phyloP scores from a whole-genome alignment of 2,797 vertebrate species.

The Alectoris magna region DNA sequence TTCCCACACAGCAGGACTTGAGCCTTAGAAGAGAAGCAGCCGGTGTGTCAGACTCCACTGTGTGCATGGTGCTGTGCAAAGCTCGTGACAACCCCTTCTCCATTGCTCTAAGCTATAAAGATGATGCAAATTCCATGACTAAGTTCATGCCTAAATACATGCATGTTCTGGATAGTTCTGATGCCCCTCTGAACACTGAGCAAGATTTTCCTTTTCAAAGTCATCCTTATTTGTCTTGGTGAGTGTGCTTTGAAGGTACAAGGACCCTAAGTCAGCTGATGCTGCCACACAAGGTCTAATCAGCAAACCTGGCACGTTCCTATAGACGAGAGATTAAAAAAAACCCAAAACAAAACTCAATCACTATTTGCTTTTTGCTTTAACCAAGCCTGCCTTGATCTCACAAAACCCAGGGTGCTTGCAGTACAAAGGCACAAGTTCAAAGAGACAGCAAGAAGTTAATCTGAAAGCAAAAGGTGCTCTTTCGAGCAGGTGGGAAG shows the following conservation, averaged over 20 bases:
- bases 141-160: neutral
- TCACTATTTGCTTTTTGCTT: constrained; percentile 38
- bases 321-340: constrained; percentile 3
- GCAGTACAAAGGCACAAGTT: constrained; percentile 46
- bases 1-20: neutral
- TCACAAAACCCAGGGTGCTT: constrained; percentile 34
- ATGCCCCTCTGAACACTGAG: neutral
- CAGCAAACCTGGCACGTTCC: constrained; percentile 8
- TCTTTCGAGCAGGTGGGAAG: constrained; percentile 34
- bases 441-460: constrained; percentile 64
- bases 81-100: neutral
- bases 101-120: neutral
- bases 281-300: constrained; percentile 13
- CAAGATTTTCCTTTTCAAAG: constrained; percentile 1
- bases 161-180: neutral
- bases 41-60: neutral
- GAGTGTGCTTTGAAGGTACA: neutral
- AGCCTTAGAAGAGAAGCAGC: neutral
- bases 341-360: neutral
- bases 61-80: neutral
- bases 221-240: neutral
- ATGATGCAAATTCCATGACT: neutral
- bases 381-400: constrained; percentile 39
- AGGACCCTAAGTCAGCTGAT: neutral
- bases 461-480: constrained; percentile 64